phyloP scores from a whole-genome alignment of 2,888 invertebrate species.

The Sminthurinus aureus region DNA sequence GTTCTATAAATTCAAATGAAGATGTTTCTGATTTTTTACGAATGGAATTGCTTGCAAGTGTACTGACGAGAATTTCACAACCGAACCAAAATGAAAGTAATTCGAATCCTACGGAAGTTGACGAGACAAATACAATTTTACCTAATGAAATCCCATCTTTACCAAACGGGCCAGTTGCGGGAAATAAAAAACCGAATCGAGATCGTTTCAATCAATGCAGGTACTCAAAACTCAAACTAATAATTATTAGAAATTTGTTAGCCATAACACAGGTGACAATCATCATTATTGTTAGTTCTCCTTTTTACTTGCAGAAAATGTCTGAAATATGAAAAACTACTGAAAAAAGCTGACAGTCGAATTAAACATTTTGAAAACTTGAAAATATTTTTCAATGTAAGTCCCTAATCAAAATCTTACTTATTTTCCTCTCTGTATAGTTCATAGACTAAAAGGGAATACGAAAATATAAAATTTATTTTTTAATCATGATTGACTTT shows the following conservation, averaged over 20 bases:
- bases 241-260: too few species aligned
- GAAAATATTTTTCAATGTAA: conserved; percentile 21
- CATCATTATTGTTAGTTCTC: too few species aligned
- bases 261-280: too few species aligned
- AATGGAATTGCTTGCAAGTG: conserved; percentile 3
- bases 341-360: neutral
- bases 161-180: neutral
- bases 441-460: too few species aligned
- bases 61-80: neutral
- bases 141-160: neutral
- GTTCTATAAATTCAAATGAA: neutral
- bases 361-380: conserved; percentile 6
- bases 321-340: neutral
- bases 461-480: too few species aligned
- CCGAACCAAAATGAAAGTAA: neutral
- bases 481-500: too few species aligned
- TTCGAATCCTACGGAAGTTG: too few species aligned
- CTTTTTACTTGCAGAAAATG: neutral
- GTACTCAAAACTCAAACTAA: too few species aligned
- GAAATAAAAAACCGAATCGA: neutral
- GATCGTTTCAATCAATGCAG: too few species aligned
- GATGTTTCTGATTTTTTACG: neutral
- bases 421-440: neutral
- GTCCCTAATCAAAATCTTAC: neutral
- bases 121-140: too few species aligned